Evolutionary conservation across 2,888 invertebrate species (phyloP), one percentile per base, ranked within the genome.

Genomic region (Oscheius sp.): DNA sequence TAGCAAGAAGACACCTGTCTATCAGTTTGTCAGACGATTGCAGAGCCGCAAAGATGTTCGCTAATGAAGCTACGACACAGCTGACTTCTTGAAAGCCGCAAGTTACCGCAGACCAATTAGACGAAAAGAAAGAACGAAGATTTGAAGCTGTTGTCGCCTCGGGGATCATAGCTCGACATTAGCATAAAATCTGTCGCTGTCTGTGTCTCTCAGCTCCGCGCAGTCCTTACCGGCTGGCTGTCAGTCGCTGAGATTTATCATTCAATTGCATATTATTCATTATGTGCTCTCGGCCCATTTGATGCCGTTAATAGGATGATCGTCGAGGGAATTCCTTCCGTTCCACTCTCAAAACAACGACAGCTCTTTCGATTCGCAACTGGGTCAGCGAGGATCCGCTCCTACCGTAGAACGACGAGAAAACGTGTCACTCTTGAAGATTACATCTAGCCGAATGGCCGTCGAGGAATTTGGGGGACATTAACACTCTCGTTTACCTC

Each of bases 261-360:
- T 70, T 59, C 70, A 70, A 70, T 59, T 70, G 70, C 58, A 70
- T 70, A 70, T 70, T 70, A 70, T 70, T 70, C 70, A 70, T 55
- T 53, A 68, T 68, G 68, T 68, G 68, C 70, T 58, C 70, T 70
- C 70, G 70, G 70, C 70, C 59, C 70, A 70, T 70, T 70, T 70
- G 70, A 70, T 70, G 55, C 70, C 70, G 53, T 68, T 70, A 70
- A 70, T 70, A 70, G 70, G 70, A 70, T 47, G 70, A 70, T 29
- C 59, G 58, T 50, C 58, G 32, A 58, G 59, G 57, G 57, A 35
- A 58, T 77, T 78, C 32, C 83, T 32, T 32, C 32, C 55, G 42
- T 42, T 63, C 60, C 60, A 29, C 11, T n/a, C 63, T 35, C 42
- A 63, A 63, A 63, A 63, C 63, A 63, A 63, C 63, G 32, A 32